Evolutionary conservation across 2,113 vertebrate genomes (phyloP).

Genomic region (Riparia riparia): DNA sequence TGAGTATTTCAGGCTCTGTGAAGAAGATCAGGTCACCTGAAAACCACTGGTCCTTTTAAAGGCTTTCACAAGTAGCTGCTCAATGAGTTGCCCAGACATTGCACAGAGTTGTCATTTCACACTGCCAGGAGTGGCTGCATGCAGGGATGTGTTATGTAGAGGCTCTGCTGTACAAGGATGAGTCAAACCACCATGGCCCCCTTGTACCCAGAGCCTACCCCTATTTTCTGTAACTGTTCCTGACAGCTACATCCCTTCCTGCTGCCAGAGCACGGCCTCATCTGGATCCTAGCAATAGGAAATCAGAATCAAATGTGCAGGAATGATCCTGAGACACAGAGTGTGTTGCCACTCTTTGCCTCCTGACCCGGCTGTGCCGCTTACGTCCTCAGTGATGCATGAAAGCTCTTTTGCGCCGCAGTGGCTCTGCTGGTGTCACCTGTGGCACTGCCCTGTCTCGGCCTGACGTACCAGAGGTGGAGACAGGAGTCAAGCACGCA

Average conservation of each 20-base stretch:
- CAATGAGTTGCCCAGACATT: not conserved
- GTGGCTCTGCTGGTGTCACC: not conserved
- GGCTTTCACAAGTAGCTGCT: not conserved
- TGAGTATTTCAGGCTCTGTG: not conserved
- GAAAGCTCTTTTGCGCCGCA: rapidly evolving
- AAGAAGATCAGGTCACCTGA: not conserved
- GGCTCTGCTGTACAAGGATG: not conserved
- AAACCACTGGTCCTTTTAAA: not conserved
- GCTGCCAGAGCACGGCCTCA: not conserved
- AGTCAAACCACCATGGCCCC: rapidly evolving
- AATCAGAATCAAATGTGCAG: not conserved
- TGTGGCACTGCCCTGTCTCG: rapidly evolving
- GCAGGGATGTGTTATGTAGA: rapidly evolving
- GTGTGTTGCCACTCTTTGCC: not conserved
- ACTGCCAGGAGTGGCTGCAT: not conserved
- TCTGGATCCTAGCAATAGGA: not conserved
- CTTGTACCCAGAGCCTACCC: rapidly evolving
- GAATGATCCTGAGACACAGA: not conserved
- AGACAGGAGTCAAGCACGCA: not conserved
- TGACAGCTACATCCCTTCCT: not conserved
- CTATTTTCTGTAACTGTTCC: not conserved
- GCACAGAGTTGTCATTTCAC: not conserved
- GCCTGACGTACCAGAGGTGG: rapidly evolving
- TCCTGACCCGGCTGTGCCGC: not conserved
- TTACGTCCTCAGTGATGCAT: not conserved